Base-by-base conservation (phyloP, 2,113 vertebrate genomes). In the Gadus chalcogrammus region DNA sequence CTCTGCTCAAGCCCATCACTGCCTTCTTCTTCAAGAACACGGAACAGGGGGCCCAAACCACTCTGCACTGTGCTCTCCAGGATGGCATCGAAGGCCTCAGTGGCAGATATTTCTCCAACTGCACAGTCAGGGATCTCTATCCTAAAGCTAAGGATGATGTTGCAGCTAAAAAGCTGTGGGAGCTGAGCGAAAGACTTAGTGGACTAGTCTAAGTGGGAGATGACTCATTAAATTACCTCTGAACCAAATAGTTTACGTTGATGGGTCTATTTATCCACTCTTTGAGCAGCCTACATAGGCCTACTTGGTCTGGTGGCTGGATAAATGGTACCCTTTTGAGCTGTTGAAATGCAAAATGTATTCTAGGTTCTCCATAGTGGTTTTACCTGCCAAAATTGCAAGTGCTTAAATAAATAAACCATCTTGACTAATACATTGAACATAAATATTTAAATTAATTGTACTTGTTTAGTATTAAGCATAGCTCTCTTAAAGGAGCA, bases 11-110 rank as follows among this genome's bases (percentile, higher is more conserved):
- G 16, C 90, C 90, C 0, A 13, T 94, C n/a, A 71, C 69, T 53
- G 82, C 88, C 83, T 71, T 94, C 9, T 87, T 93, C 75, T 92
- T 92, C 61, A 81, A 77, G 70, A 76, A 87, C 0, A 71, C 91
- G 0, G 74, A 78, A 3, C 82, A 88, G 0, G 94, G 93, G 0
- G 92, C 93, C 0, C 92, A 85, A 86, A 92, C 89, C 0, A 85
- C 90, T 9, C 80, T 95, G 76, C 82, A 92, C 84, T 95, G 94
- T 0, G 92, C 94, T 58, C 79, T 91, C 0, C 88, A 86, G 71
- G 80, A 90, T 27, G 82, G 83, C 53, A 71, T 88, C 12, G 83
- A 87, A 71, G 71, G 73, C n/a, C 74, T 83, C 27, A 88, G 80
- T 64, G 87, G 88, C 7, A 74, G 72, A 11, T 88, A 83, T 73